These are phyloP conservation scores for Sycophila sp. DNA, from an alignment of 1,140 invertebrate genomes.

Conservation along the genomic window DNA sequence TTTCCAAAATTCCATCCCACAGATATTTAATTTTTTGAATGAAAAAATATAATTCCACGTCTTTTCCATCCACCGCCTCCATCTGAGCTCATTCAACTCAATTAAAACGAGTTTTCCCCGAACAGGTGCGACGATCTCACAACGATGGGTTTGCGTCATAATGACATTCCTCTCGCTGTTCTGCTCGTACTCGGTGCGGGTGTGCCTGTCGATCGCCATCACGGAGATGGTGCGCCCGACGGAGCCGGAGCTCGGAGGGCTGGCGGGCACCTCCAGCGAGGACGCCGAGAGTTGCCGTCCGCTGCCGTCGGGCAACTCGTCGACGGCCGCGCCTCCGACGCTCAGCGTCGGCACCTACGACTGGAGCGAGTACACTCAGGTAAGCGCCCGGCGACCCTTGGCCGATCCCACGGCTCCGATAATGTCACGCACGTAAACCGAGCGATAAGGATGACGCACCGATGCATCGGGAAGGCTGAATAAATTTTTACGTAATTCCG, in stretches of 20 bases:
- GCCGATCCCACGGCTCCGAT: too few species aligned
- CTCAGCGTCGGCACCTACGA: slow-evolving; percentile 5
- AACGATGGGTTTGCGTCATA: slow-evolving; percentile 80
- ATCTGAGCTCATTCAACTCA: too few species aligned
- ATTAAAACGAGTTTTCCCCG: too few species aligned
- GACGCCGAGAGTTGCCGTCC: not conserved
- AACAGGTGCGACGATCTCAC: slow-evolving; percentile 74
- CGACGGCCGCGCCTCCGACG: not conserved
- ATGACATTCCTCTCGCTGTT: slow-evolving; percentile 87
- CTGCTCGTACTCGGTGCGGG: slow-evolving; percentile 90
- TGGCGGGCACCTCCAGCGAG: slow-evolving; percentile 44
- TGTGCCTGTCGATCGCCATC: slow-evolving; percentile 89
- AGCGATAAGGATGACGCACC: too few species aligned
- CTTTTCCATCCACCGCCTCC: too few species aligned
- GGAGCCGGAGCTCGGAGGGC: too few species aligned
- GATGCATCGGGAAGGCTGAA: too few species aligned
- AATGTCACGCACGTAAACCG: slow-evolving; percentile 1
- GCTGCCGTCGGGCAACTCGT: not conserved
- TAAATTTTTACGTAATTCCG: too few species aligned
- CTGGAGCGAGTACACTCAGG: slow-evolving; percentile 33
- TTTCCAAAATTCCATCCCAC: too few species aligned
- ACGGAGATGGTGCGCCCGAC: slow-evolving; percentile 81
- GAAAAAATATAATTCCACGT: too few species aligned
- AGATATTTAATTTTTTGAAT: too few species aligned
- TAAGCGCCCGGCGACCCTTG: too few species aligned